Conservation (phyloP, 1,140 invertebrate species). For the Drosophila sturtevanti region DNA sequence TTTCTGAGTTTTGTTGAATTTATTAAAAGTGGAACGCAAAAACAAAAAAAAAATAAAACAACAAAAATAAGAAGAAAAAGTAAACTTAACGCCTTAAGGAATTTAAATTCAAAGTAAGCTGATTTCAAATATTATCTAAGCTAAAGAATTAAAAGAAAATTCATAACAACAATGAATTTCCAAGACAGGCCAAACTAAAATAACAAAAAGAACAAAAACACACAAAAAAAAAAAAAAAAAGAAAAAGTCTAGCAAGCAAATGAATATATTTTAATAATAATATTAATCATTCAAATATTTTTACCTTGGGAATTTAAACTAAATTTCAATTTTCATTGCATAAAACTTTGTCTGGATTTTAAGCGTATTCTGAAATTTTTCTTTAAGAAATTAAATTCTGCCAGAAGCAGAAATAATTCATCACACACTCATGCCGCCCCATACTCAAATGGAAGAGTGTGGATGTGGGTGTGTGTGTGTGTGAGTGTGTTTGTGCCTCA, state of each 20-base stretch:
- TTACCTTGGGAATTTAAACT: too few species aligned
- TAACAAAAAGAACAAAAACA: background rate
- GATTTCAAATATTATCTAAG: background rate
- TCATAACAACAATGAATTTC: too few species aligned
- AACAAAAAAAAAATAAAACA: background rate
- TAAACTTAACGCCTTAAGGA: background rate
- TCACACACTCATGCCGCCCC: too few species aligned
- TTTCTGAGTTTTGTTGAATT: constrained; percentile 63
- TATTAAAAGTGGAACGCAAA: constrained; percentile 58
- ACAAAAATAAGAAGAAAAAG: background rate
- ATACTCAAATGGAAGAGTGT: background rate
- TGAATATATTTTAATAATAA: background rate
- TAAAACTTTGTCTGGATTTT: background rate
- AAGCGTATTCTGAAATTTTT: background rate
- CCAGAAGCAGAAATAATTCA: background rate
- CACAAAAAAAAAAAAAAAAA: background rate
- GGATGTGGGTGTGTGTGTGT: background rate
- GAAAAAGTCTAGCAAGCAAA: background rate
- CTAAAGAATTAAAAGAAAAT: too few species aligned
- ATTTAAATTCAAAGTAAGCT: background rate
- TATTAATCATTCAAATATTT: too few species aligned
- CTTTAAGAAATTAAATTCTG: background rate
- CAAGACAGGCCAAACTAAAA: background rate
- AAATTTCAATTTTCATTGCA: background rate
- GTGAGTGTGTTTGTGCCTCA: background rate